Evolutionary conservation across 2,113 vertebrate species (phyloP).

Genomic region (Carettochelys insculpta): DNA sequence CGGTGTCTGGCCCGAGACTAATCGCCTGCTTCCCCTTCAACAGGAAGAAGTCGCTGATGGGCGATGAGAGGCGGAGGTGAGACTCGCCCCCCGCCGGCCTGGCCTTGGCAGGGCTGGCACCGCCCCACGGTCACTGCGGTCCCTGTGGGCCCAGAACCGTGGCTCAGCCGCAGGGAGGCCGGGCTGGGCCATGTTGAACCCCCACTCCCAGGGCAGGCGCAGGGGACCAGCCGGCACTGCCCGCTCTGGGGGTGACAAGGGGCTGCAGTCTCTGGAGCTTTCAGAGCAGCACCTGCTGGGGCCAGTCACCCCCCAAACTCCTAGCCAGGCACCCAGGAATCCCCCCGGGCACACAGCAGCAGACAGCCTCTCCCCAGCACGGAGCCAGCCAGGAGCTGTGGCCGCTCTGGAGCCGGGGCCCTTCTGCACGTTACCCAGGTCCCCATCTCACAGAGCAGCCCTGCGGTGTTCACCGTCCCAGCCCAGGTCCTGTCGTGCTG

Average conservation of each 20-base stretch:
- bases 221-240: neutral
- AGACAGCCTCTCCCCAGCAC: neutral
- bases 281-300: neutral
- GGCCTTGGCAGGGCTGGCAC: neutral
- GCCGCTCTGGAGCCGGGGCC: too few species aligned
- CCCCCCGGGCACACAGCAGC: too few species aligned
- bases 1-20: too few species aligned
- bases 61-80: slow-evolving; percentile 60
- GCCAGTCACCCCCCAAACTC: neutral
- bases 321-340: too few species aligned
- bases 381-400: too few species aligned
- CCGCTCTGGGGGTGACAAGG: too few species aligned
- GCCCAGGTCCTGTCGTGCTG: neutral
- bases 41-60: slow-evolving; percentile 58
- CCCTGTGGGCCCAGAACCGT: too few species aligned
- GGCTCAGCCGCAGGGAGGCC: too few species aligned
- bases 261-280: neutral
- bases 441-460: too few species aligned
- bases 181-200: neutral
- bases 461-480: neutral
- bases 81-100: neutral
- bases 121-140: too few species aligned
- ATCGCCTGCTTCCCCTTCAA: neutral
- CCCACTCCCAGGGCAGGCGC: neutral
- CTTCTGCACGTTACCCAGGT: neutral